These are phyloP conservation scores for Octomys mimax DNA, from an alignment of 2,797 vertebrate species.

Conservation along the genomic window DNA sequence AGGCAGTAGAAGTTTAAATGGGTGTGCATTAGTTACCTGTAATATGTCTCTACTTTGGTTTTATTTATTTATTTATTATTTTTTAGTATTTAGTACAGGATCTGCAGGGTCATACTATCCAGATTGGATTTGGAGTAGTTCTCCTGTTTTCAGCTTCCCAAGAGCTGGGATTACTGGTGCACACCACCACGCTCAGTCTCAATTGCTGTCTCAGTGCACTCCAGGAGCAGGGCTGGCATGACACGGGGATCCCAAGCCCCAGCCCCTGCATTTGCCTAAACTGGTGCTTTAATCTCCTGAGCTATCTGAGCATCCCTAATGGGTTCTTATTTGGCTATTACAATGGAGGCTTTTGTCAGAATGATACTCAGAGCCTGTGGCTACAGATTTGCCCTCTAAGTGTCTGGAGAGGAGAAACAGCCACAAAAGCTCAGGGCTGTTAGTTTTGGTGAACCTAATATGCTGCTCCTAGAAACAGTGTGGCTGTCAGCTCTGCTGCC, in stretches of 20 bases:
- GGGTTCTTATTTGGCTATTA: neutral
- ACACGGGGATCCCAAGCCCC: too few species aligned
- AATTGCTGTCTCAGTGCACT: too few species aligned
- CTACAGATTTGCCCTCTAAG: neutral
- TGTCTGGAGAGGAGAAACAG: neutral
- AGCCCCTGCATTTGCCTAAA: too few species aligned
- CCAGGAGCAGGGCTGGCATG: too few species aligned
- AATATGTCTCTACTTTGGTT: neutral
- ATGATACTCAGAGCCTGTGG: neutral
- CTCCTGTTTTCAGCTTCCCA: too few species aligned
- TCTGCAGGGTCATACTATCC: too few species aligned
- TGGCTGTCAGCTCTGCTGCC: neutral
- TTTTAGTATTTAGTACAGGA: too few species aligned
- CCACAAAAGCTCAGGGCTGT: neutral
- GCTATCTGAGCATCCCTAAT: neutral
- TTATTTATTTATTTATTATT: too few species aligned
- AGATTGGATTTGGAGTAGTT: too few species aligned
- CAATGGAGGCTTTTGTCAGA: neutral
- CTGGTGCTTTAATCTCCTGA: too few species aligned
- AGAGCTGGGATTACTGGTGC: too few species aligned
- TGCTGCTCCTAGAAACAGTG: neutral
- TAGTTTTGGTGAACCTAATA: neutral
- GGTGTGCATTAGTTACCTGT: neutral
- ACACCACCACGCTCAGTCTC: too few species aligned
- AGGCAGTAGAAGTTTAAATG: neutral